A percentile compares a stretch with the other conserved stretches of the same genome.
These are phyloP conservation scores for Drosophila emarginata DNA, from an alignment of 2,888 invertebrate genomes.

Conservation along the genomic window DNA sequence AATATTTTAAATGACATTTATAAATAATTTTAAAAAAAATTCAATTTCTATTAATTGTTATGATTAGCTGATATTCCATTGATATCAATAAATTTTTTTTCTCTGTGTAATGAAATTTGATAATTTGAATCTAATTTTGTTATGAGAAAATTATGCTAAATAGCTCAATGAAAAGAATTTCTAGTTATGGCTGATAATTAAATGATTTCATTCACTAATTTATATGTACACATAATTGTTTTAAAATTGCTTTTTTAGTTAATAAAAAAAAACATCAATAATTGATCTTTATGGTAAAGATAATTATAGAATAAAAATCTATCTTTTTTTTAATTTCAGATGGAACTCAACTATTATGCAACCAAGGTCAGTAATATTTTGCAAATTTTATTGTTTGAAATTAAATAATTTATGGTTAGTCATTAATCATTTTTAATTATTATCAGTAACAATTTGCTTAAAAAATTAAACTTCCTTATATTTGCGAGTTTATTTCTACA, in stretches of 20 bases:
- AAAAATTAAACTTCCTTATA: too few species aligned
- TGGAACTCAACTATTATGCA: too few species aligned
- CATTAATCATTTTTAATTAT: too few species aligned
- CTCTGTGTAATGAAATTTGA: not conserved
- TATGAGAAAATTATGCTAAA: slow-evolving; percentile 4
- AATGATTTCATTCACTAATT: not conserved
- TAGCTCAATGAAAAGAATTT: not conserved
- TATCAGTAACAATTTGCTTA: too few species aligned
- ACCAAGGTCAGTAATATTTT: not conserved
- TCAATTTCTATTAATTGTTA: too few species aligned
- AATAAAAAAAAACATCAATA: not conserved
- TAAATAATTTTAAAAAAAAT: not conserved
- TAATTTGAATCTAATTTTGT: not conserved
- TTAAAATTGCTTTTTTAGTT: too few species aligned
- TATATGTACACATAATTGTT: not conserved
- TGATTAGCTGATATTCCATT: too few species aligned
- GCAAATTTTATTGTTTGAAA: not conserved
- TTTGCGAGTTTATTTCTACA: too few species aligned
- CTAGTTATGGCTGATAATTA: not conserved
- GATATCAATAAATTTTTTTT: not conserved
- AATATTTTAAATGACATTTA: not conserved
- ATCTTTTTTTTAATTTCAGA: not conserved
- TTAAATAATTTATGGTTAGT: too few species aligned
- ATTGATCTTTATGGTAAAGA: not conserved
- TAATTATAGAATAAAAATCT: not conserved